Evolutionary conservation across 1,140 invertebrate genomes (phyloP).

Genomic region (Lordiphosa stackelbergi): DNA sequence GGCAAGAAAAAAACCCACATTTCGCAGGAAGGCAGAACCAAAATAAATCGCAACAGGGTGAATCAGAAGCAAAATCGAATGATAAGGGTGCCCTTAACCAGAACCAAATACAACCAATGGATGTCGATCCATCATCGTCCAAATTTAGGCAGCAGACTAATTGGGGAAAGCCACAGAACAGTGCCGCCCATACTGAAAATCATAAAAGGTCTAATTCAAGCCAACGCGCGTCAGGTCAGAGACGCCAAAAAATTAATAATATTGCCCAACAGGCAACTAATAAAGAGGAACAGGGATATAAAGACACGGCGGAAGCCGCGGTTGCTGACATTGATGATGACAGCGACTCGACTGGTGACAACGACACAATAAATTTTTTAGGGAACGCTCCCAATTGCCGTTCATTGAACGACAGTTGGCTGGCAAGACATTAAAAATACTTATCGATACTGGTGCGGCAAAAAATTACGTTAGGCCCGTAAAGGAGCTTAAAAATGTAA

Average conservation of each 20-base stretch:
- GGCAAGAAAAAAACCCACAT: slow-evolving; percentile 16
- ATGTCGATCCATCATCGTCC: slow-evolving; percentile 14
- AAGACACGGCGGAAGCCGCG: slow-evolving; percentile 10
- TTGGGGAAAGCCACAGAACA: slow-evolving; percentile 6
- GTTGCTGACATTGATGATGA: slow-evolving; percentile 16
- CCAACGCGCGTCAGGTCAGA: slow-evolving; percentile 10
- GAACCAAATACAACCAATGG: slow-evolving; percentile 8
- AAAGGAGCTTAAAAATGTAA: slow-evolving; percentile 24
- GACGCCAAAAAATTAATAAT: slow-evolving; percentile 22
- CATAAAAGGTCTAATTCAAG: slow-evolving; percentile 18
- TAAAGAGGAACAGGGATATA: slow-evolving; percentile 1
- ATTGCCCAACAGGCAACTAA: slow-evolving; percentile 9
- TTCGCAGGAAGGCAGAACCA: slow-evolving; percentile 7
- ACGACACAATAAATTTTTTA: slow-evolving; percentile 24
- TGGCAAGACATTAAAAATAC: slow-evolving; percentile 21
- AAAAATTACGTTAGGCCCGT: slow-evolving; percentile 23
- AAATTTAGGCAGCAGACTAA: slow-evolving; percentile 15
- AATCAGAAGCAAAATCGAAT: neutral
- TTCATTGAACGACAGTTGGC: slow-evolving; percentile 21
- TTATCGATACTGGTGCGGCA: slow-evolving; percentile 30
- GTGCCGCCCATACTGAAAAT: neutral
- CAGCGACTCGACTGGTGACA: neutral
- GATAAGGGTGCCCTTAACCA: slow-evolving; percentile 1
- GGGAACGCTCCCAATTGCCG: slow-evolving; percentile 22
- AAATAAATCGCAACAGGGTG: slow-evolving; percentile 3